Percentiles rank a stretch among this genome's conserved stretches.
Conservation (phyloP, 2,888 invertebrate species). For the Drosophila rubida region DNA sequence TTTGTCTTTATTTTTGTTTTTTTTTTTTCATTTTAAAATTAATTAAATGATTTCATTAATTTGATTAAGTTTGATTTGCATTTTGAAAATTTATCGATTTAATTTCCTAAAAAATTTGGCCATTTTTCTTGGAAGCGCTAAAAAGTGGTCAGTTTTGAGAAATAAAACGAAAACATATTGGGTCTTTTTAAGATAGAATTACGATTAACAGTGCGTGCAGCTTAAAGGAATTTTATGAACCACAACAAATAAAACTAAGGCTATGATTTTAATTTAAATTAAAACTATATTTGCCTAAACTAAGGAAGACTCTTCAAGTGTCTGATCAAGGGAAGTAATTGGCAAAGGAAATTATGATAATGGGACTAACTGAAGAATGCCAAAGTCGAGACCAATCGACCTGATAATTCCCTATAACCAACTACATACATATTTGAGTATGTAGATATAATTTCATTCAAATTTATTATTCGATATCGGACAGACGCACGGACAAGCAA, state of each 20-base stretch:
- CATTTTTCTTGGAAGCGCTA: conserved; percentile 85
- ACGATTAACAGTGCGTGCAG: conserved; percentile 11
- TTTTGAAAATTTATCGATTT: conserved; percentile 45
- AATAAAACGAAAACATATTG: conserved; percentile 44
- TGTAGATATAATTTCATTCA: neutral
- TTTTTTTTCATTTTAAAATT: conserved; percentile 30
- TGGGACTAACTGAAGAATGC: neutral
- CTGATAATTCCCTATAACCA: neutral
- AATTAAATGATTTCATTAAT: conserved; percentile 48
- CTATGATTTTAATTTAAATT: conserved; percentile 29
- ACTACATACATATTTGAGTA: neutral
- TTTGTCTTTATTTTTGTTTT: conserved; percentile 5
- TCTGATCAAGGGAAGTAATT: conserved; percentile 52
- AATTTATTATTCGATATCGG: neutral
- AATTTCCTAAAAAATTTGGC: conserved; percentile 83
- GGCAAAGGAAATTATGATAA: conserved; percentile 27
- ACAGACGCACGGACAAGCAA: neutral
- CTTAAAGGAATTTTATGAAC: neutral
- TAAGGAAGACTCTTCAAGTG: conserved; percentile 74
- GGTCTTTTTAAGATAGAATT: conserved; percentile 21
- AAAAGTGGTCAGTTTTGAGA: conserved; percentile 79
- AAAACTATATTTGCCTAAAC: conserved; percentile 58
- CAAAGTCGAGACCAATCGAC: conserved; percentile 2
- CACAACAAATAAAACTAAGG: conserved; percentile 9
- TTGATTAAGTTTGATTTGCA: conserved; percentile 40